Percentiles rank a stretch among this genome's conserved stretches.
These are phyloP conservation scores for Limnodromus scolopaceus DNA, from an alignment of 2,797 vertebrate genomes.

Conservation along the genomic window DNA sequence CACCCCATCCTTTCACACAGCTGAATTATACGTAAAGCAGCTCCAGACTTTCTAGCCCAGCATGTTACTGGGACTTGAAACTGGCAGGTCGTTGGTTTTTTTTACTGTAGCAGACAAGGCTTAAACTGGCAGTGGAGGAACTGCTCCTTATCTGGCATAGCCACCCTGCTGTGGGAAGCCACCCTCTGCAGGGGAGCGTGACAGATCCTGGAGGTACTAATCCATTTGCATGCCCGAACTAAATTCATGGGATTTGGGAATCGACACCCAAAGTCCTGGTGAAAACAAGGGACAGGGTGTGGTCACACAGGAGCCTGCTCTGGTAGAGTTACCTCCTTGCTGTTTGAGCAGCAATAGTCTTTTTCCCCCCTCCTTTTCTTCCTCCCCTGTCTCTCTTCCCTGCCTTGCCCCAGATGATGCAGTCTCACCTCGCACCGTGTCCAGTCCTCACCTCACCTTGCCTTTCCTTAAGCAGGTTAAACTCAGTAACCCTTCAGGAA, in stretches of 20 bases:
- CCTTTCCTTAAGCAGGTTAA: neutral
- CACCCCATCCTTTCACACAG: neutral
- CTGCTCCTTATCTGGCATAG: neutral
- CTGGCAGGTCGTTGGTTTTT: neutral
- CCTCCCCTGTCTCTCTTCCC: neutral
- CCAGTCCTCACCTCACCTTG: neutral
- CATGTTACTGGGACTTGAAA: neutral
- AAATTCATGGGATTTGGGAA: neutral
- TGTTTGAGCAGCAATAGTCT: neutral
- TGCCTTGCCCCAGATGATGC: neutral
- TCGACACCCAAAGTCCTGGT: neutral
- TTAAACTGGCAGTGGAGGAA: neutral
- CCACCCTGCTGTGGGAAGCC: neutral
- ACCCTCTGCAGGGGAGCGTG: neutral
- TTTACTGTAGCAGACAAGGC: neutral
- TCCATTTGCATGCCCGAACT: neutral
- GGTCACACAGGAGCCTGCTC: neutral
- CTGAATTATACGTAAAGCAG: neutral
- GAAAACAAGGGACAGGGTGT: neutral
- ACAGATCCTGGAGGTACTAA: neutral
- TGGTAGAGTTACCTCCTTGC: neutral
- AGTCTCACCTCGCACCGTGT: accelerated
- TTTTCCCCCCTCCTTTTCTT: neutral
- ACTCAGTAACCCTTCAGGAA: neutral
- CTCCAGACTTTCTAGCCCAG: neutral